Conservation (phyloP, 2,797 vertebrate species). For the Xyrichtys novacula region DNA sequence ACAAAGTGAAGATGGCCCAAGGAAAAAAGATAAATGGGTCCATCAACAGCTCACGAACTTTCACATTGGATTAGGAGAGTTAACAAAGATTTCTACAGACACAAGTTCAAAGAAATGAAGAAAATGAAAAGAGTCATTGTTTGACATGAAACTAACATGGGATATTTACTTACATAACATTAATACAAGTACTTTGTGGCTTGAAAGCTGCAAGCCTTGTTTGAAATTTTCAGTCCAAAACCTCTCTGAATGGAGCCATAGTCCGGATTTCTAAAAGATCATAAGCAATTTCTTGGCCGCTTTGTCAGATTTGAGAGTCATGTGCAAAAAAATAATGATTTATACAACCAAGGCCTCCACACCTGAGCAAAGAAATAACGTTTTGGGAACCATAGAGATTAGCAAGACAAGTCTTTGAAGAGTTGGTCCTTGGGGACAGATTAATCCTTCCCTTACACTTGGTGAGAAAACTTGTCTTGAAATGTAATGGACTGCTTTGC, state of each 20-base stretch:
- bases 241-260: slow-evolving; percentile 17
- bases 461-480: slow-evolving; percentile 24
- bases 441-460: slow-evolving; percentile 34
- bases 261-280: slow-evolving; percentile 51
- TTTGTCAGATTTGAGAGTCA: slow-evolving; percentile 37
- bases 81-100: slow-evolving; percentile 11
- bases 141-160: no score
- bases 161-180: neutral
- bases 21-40: slow-evolving; percentile 23
- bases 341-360: slow-evolving; percentile 35
- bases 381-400: slow-evolving; percentile 44
- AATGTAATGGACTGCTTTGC: slow-evolving; percentile 44
- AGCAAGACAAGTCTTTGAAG: slow-evolving; percentile 28
- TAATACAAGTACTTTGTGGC: slow-evolving; percentile 10
- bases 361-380: slow-evolving; percentile 38
- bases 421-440: slow-evolving; percentile 18
- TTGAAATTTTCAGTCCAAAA: slow-evolving; percentile 22
- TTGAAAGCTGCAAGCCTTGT: slow-evolving; percentile 7
- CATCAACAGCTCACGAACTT: slow-evolving; percentile 6
- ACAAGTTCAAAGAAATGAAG: neutral
- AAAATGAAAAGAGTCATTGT: no score
- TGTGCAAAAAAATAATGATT: slow-evolving; percentile 65
- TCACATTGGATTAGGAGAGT: slow-evolving; percentile 9
- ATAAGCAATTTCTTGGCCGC: slow-evolving; percentile 61
- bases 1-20: neutral